Conservation (phyloP, 2,797 vertebrate species). For the Lemur catta region DNA sequence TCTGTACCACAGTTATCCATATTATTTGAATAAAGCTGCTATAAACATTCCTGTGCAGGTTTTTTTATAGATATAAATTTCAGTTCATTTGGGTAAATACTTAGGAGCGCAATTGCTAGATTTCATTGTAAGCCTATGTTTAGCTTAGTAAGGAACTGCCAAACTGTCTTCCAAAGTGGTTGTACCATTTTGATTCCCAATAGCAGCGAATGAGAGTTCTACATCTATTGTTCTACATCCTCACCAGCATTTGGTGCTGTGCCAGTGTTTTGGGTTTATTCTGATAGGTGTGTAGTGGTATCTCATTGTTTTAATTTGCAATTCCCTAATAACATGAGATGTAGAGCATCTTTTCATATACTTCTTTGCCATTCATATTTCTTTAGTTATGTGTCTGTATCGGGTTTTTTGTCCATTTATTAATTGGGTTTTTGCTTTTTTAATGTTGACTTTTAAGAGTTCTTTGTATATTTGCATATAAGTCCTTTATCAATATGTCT, state of each 20-base stretch:
- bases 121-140: neutral
- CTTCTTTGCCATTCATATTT: neutral
- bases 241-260: neutral
- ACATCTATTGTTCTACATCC: neutral
- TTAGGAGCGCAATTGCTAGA: neutral
- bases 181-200: neutral
- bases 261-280: neutral
- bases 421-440: neutral
- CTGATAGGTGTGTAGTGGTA: rapidly evolving
- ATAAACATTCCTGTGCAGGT: neutral
- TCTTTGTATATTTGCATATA: neutral
- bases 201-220: neutral
- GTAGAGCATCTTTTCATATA: neutral
- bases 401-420: neutral
- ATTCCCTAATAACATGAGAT: neutral
- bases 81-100: neutral
- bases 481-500: neutral
- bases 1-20: neutral
- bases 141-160: neutral
- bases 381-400: neutral
- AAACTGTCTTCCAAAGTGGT: neutral
- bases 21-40: neutral
- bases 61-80: neutral
- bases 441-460: neutral
- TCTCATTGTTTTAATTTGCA: neutral